Evolutionary conservation across 92 coral and sea anemone genomes (phyloP), one percentile per base, ranked within the genome.

Genomic region (Scolanthus callimorphus): DNA sequence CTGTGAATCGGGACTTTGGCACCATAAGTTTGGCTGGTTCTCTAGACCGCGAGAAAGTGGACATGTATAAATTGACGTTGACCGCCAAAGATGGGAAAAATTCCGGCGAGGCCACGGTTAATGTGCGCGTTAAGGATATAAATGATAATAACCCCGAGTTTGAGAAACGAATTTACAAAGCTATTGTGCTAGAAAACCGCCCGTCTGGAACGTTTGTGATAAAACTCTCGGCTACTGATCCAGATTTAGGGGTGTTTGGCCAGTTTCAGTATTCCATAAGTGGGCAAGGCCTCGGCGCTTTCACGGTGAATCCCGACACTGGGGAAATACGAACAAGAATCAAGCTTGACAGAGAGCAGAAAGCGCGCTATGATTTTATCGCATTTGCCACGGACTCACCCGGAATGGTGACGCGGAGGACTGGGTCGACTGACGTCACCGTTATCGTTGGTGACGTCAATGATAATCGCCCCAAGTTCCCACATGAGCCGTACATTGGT

Each of bases 81-180:
- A 81, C 77, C 2, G 99, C 96, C 22, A 56, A 65, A 39, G 99
- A 94, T 31, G 99, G 99, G n/a, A 84, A 85, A 57, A 64, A 94
- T 78, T 73, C 91, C 24, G 88, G 72, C 22, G 76, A 53, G 25
- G 82, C 96, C 44, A 70, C 69, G 29, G 89, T 94, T 11, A 64
- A 69, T 55, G 63, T 88, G 3, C 54, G 34, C 27, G 70, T 94
- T 10, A 51, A 57, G 25, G 85, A 94, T 41, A 74, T 73, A 4
- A 94, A 94, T 38, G 99, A 94, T 38, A 88, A 94, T 67, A 71
- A 77, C 49, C 99, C 99, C 17, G 65, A 25, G 50, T 94, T 94
- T 60, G 34, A 58, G 24, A 78, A 73, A 25, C 31, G 65, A n/a
- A 31, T 49, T 0, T 78, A 88, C 60, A 59, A 73, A 49, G 90